Base-by-base conservation (phyloP, 2,113 vertebrate species). In the Phalacrocorax pelagicus region DNA sequence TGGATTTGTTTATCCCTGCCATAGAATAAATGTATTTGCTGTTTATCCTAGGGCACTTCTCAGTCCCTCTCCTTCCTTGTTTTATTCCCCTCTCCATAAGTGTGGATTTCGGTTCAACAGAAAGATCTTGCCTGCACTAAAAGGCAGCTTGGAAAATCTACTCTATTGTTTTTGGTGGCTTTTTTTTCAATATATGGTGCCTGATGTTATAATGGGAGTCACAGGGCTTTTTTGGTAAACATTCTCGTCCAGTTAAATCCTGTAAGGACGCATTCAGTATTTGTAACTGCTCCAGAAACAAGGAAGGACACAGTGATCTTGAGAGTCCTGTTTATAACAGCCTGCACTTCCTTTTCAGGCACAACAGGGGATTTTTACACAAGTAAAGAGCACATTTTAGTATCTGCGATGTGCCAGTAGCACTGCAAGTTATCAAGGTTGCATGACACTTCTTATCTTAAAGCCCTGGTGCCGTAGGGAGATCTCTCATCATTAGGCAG, bases 401-500 rank as follows among this genome's bases (percentile, higher is more conserved):
- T 82, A 80, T 90, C 81, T 92, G 34, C 44, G 40, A 86, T 90
- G 30, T 90, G 51, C 90, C 79, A 77, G 66, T 69, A 92, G 49
- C 71, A 36, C 34, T 77, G 49, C 62, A 80, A 66, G 49, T 94
- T 94, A 90, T 62, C 86, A 80, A 86, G 27, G 74, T 51, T 92
- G 88, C 6, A 6, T 92, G 72, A 95, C n/a, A 47, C 38, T 86
- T 95, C 66, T 97, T 93, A 92, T 70, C 80, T 7, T 17, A 94
- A 84, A 91, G 63, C 47, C 17, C 42, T 66, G 46, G 22, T 86
- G 86, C 58, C 9, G 1, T 13, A 65, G 54, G 80, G 51, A 86
- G 75, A 86, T 86, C 67, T 86, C 67, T 62, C 59, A 83, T 88
- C 67, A 32, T 40, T 49, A 27, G n/a, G 51, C 44, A 55, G 85